Base-by-base conservation (phyloP, 1,140 invertebrate species). In the Macrosteles quadrilineatus region DNA sequence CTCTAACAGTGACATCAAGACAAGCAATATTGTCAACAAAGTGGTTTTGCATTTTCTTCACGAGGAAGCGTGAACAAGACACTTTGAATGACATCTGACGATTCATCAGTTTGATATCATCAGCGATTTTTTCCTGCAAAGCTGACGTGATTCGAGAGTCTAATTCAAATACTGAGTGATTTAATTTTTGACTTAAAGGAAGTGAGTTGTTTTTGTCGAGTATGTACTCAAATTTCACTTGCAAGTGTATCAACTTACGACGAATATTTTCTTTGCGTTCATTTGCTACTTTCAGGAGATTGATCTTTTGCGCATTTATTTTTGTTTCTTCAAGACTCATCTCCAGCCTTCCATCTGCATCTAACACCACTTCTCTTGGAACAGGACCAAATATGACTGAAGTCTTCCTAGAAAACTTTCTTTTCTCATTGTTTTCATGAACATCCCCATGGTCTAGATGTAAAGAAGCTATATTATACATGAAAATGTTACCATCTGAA, bases 21-120 rank as follows among this genome's bases (percentile, higher is more conserved):
- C 14, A 27, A 29, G 23, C 55, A 29, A 59, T 59, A 9, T 23
- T 12, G 27, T 59, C 55, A 14, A 59, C 25, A 29, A 59, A 59
- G 55, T 59, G 25, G 25, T 59, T 59, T 23, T 59, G 55, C 55
- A 59, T 59, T 29, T 59, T 59, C n/a, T 59, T 59, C 14, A 59
- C 55, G 2, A 59, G 11, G 6, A 59, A 25, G 6, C 55, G 55
- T 11, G 55, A 25, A 12, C 1, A 6, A 12, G 27, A 2, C 23
- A 59, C 55, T 29, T 59, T 14, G 25, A 59, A 59, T 1, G 55
- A 14, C 9, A 59, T 25, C 25, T 59, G 12, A 2, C 27, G 21
- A 14, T 6, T 25, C 21, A 29, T 59, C 21, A 59, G 55, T 3
- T 25, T 25, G 3, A 3, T 25, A 23, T 59, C 55, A 21, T 14